Conservation (phyloP, 1,140 invertebrate genomes). For the Mycetomoellerius zeteki region DNA sequence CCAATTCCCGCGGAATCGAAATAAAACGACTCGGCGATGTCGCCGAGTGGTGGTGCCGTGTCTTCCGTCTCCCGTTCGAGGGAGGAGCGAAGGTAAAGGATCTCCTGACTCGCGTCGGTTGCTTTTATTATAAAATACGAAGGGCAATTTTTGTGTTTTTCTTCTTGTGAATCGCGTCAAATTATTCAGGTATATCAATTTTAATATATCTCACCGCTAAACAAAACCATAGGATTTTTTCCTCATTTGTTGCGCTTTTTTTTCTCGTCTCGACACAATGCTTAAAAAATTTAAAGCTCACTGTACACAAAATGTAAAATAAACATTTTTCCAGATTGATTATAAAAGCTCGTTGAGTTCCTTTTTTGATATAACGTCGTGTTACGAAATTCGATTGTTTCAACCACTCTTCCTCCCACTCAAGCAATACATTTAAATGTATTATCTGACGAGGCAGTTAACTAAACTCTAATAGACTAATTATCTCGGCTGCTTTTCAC, state of each 20-base stretch:
- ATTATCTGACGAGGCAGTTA: slow-evolving; percentile 62
- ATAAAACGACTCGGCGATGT: slow-evolving; percentile 79
- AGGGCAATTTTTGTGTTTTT: neutral
- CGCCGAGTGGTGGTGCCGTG: slow-evolving; percentile 76
- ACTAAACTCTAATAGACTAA: slow-evolving; percentile 67
- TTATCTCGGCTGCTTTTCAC: slow-evolving; percentile 60
- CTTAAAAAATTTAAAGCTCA: neutral
- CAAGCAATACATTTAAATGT: slow-evolving; percentile 52
- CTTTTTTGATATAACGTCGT: neutral
- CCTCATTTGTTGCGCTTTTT: neutral
- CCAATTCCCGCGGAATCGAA: slow-evolving; percentile 68
- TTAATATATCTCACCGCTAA: neutral
- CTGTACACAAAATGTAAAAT: neutral
- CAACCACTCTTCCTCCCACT: slow-evolving; percentile 12
- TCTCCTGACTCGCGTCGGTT: neutral
- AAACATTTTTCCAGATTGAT: neutral
- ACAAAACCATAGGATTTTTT: neutral
- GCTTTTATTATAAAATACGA: slow-evolving; percentile 45
- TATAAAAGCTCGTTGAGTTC: neutral
- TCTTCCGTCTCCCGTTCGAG: neutral
- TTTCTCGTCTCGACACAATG: too few relatives aligned
- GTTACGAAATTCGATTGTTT: slow-evolving; percentile 45
- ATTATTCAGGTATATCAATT: slow-evolving; percentile 4
- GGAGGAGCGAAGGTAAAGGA: neutral
- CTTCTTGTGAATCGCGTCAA: neutral